These are phyloP conservation scores for Helicoverpa zea DNA, from an alignment of 1,140 invertebrate genomes.

Conservation along the genomic window DNA sequence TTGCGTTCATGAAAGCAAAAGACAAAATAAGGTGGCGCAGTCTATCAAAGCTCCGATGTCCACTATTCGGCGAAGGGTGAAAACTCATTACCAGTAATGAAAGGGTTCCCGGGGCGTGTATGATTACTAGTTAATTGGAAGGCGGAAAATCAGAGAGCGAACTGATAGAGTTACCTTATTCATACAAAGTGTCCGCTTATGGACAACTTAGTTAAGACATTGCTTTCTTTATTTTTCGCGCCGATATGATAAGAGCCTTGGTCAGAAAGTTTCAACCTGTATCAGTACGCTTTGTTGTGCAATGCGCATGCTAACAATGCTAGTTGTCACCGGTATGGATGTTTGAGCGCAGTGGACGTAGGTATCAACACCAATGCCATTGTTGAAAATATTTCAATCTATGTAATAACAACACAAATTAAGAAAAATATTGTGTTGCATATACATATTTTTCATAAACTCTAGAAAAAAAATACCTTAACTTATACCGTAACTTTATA, in stretches of 20 bases:
- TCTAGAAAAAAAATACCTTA: no score
- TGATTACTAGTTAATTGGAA: constrained; percentile 86
- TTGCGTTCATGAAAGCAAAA: constrained; percentile 72
- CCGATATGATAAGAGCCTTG: neutral
- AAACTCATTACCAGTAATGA: constrained; percentile 85
- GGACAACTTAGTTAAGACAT: neutral
- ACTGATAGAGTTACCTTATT: constrained; percentile 73
- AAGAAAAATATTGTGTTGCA: no score
- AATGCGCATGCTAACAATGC: no score
- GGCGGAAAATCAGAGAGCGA: constrained; percentile 81
- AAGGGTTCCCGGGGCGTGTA: constrained; percentile 82
- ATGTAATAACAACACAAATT: no score
- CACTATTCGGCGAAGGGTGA: constrained; percentile 82
- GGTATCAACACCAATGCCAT: no score
- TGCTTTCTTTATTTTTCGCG: neutral
- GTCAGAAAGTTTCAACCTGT: no score
- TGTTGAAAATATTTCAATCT: no score
- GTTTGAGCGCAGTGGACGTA: no score
- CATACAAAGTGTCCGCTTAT: constrained; percentile 23
- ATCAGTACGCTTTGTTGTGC: no score
- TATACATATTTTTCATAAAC: no score
- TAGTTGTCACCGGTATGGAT: no score
- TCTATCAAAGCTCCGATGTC: constrained; percentile 78
- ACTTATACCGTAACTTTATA: no score
- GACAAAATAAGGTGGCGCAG: constrained; percentile 72